These are phyloP conservation scores for Strix aluco DNA, from an alignment of 2,113 vertebrate genomes.

Conservation along the genomic window DNA sequence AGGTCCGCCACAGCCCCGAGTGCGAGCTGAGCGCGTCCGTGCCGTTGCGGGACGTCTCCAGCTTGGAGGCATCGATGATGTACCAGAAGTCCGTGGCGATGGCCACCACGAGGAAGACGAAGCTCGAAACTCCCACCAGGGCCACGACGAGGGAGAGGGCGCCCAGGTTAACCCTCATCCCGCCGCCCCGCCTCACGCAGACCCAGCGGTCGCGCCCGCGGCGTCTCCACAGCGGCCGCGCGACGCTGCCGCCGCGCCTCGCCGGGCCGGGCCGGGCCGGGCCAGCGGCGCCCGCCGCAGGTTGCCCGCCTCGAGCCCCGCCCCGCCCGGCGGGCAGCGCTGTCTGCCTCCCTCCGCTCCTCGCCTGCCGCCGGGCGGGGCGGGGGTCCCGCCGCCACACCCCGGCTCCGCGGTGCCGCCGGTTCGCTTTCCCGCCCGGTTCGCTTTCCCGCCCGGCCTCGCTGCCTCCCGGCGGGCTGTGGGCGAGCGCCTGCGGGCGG, in stretches of 20 bases:
- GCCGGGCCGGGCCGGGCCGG: no score
- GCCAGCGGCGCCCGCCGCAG: neutral
- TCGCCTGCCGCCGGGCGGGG: no score
- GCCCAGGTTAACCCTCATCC: conserved; percentile 72
- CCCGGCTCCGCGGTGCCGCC: no score
- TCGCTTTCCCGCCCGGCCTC: neutral
- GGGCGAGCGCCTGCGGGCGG: accelerated
- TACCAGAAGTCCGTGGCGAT: conserved; percentile 88
- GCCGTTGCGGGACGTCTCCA: conserved; percentile 69
- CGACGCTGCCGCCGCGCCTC: neutral
- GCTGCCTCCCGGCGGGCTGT: neutral
- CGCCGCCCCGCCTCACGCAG: neutral
- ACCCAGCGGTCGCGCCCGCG: neutral
- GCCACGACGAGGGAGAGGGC: conserved; percentile 66
- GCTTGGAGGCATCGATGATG: conserved; percentile 80
- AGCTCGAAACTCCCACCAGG: conserved; percentile 75
- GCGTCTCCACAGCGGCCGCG: neutral
- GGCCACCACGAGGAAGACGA: conserved; percentile 76
- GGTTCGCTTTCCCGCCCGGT: neutral
- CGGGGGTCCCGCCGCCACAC: no score
- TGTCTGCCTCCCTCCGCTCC: neutral
- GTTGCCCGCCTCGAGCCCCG: neutral
- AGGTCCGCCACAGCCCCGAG: conserved; percentile 85
- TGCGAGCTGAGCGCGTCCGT: conserved; percentile 79
- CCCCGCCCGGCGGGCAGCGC: neutral